A percentile compares a stretch with the other conserved stretches of the same genome.
Conservation (phyloP, 2,113 vertebrate genomes). For the Sialia sialis region DNA sequence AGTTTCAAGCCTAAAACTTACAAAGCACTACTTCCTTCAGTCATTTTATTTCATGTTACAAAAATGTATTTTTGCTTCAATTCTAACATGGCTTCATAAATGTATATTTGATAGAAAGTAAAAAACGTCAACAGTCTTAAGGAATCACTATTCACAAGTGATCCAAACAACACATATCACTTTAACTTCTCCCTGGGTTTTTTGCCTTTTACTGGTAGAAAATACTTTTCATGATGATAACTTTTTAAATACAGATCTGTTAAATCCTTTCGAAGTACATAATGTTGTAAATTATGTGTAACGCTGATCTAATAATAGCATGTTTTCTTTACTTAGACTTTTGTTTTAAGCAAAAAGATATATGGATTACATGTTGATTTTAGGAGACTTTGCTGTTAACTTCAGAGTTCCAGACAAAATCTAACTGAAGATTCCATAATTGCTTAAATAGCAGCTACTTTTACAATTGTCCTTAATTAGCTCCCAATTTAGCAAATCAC, state of each 20-base stretch:
- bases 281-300: neutral
- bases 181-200: neutral
- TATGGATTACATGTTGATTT: neutral
- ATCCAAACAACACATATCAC: neutral
- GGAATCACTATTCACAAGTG: neutral
- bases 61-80: neutral
- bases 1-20: neutral
- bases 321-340: neutral
- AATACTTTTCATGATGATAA: neutral
- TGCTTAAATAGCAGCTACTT: conserved; percentile 45
- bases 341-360: neutral
- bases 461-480: conserved; percentile 61
- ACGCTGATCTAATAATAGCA: neutral
- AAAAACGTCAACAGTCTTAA: neutral
- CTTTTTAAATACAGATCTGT: neutral
- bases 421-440: conserved; percentile 9
- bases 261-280: neutral
- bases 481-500: conserved; percentile 58
- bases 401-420: conserved; percentile 26
- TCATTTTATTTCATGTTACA: neutral
- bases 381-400: neutral
- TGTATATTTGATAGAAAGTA: neutral
- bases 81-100: neutral
- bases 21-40: neutral
- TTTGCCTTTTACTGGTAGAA: neutral